Evolutionary conservation across 2,888 invertebrate species (phyloP).

Genomic region (Pristionchus maxplancki): DNA sequence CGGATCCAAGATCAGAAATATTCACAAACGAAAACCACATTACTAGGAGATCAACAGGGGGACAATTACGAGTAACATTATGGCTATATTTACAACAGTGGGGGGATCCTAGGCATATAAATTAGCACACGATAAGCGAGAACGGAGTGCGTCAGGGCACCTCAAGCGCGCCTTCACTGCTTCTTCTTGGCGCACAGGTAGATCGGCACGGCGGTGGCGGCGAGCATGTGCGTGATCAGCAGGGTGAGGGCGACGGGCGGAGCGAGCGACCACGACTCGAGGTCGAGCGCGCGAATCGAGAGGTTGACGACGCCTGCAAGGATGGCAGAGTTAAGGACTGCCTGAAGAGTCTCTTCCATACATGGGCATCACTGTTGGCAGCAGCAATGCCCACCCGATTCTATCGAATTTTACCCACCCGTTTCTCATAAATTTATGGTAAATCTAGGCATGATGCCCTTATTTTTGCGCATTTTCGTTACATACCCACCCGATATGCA

Average conservation of each 20-base stretch:
- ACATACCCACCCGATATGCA: no score
- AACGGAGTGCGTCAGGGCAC: background rate
- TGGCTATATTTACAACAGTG: background rate
- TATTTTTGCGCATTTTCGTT: no score
- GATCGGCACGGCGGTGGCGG: background rate
- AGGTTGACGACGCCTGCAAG: slow-evolving; percentile 14
- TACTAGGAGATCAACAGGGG: slow-evolving; percentile 31
- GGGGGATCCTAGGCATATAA: background rate
- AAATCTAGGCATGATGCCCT: no score
- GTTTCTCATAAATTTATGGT: no score
- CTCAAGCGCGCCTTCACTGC: background rate
- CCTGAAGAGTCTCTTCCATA: no score
- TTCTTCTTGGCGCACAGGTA: slow-evolving; percentile 20
- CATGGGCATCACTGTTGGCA: no score
- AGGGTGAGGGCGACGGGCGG: background rate
- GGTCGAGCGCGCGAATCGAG: background rate
- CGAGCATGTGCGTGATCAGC: slow-evolving; percentile 41
- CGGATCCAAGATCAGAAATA: slow-evolving; percentile 8
- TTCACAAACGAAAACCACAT: background rate
- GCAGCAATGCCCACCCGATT: no score
- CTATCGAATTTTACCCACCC: no score
- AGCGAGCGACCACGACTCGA: background rate
- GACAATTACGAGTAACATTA: slow-evolving; percentile 10
- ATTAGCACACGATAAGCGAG: background rate
- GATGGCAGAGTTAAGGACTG: no score